Evolutionary conservation across 2,888 invertebrate species (phyloP), one percentile per base, ranked within the genome.

Genomic region (Callinectes sapidus): DNA sequence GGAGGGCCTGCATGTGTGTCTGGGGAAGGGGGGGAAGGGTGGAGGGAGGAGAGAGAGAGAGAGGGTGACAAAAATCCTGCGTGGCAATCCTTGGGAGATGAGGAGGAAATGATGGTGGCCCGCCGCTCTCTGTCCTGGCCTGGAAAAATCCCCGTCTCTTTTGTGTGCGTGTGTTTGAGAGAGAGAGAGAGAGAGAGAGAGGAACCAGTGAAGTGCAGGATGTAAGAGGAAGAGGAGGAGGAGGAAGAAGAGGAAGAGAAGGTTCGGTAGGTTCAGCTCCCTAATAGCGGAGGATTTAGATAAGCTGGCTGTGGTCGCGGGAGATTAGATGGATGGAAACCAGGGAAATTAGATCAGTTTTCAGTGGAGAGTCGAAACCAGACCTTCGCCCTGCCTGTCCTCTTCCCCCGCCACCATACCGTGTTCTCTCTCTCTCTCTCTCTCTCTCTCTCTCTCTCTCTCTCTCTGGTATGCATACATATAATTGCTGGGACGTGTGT

Each of bases 251-350:
- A 48, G 55, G 81, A 35, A 13, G 55, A 86, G 55, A 14, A 61
- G 66, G 66, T 18, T 28, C 13, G 54, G 55, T 35, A 23, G 77
- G 35, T 54, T 71, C 88, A 87, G 48, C 89, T 55, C 81, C 71
- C 91, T 91, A 91, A 91, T 91, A 91, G 91, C 81, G 23, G 35
- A 18, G 91, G 91, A 91, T 91, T 71, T 91, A 91, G 91, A 91
- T 91, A 91, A 91, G 81, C 88, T 48, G 81, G 18, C 66, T 48
- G 71, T 81, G 91, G 91, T 91, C 91, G 39, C 28, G 86, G 86
- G 86, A 86, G 86, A 61, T 55, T 48, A 55, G 55, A 32, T 10
- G 18, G 88, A 55, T 54, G 54, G 32, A 35, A 54, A 55, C 23
- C 16, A 55, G 61, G 61, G 14, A 55, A 35, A 55, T 88, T 35